Evolutionary conservation across 2,888 invertebrate genomes (phyloP).

Genomic region (Xylophagus ater): DNA sequence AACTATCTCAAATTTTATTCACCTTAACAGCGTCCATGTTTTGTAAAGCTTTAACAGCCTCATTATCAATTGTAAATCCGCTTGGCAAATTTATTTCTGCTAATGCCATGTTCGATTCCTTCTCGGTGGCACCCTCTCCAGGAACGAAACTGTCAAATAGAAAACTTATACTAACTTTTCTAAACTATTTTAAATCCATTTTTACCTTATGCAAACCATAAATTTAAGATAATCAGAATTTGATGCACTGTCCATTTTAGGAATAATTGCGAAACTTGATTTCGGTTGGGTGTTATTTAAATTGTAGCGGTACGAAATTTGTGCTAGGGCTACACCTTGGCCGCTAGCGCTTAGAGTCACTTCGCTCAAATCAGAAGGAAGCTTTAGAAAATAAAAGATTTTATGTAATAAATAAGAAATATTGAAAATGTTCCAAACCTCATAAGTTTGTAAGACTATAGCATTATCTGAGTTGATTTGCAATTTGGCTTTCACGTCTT

Average conservation of each 20-base stretch:
- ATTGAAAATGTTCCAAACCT: slow-evolving; percentile 40
- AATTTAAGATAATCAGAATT: too few species aligned
- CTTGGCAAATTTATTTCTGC: slow-evolving; percentile 84
- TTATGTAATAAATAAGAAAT: neutral
- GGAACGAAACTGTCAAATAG: slow-evolving; percentile 56
- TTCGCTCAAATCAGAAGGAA: slow-evolving; percentile 37
- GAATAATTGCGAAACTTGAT: too few species aligned
- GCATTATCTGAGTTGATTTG: slow-evolving; percentile 60
- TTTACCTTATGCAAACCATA: too few species aligned
- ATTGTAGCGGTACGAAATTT: slow-evolving; percentile 63
- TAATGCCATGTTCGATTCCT: slow-evolving; percentile 75
- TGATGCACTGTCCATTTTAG: too few species aligned
- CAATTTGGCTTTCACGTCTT: slow-evolving; percentile 31
- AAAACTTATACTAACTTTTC: too few species aligned
- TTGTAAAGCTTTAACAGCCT: too few species aligned
- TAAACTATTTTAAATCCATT: too few species aligned
- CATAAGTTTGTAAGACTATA: slow-evolving; percentile 63
- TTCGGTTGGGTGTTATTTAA: slow-evolving; percentile 66
- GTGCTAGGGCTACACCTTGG: slow-evolving; percentile 61
- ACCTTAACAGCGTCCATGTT: too few species aligned
- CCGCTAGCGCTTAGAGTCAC: slow-evolving; percentile 64
- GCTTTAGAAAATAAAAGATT: slow-evolving; percentile 2
- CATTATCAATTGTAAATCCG: too few species aligned
- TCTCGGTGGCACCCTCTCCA: slow-evolving; percentile 44
- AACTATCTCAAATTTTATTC: too few species aligned